Evolutionary conservation across 2,888 invertebrate species (phyloP), one percentile per base, ranked within the genome.

Genomic region (Laothoe populi): DNA sequence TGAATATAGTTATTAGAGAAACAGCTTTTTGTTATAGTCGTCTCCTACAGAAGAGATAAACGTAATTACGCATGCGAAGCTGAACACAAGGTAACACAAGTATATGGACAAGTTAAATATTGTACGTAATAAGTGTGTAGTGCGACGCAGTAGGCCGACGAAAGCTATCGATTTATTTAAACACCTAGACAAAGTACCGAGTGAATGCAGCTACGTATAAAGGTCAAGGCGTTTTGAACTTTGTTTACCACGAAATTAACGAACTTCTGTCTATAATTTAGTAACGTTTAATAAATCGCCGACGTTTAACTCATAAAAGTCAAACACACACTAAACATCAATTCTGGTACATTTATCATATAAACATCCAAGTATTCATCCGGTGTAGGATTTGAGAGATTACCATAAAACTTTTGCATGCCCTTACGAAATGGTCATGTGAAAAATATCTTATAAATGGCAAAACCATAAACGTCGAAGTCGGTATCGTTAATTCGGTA

Each of bases 161-260:
- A 78, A 79, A 74, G 69, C 72, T 76, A 81, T 81, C 73, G 80
- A 81, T 81, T 79, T 71, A 66, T 73, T 72, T 61, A 70, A 40
- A 71, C 69, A 71, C 72, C 70, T 74, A 75, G 70, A 69, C 74
- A 75, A 76, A 78, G 69, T 60, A 71, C 69, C 48, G 66, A 62
- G 72, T 71, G 69, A 76, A 70, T 81, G 78, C 81, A 80, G 70
- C 70, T 72, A 71, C 71, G 71, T 69, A 70, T 62, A 77, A 78
- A 80, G 81, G 78, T 81, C 81, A 81, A 80, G 81, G 81, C 70
- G 61, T 67, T 68, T 72, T 71, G 64, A 69, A 66, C 61, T 68
- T 67, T 70, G 73, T 70, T 70, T 67, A 60, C 68, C 68, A 68
- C 70, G 60, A 44, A 60, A 58, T 58, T 58, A 42, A 57, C 57